Evolutionary conservation across 1,140 invertebrate genomes (phyloP), one percentile per base, ranked within the genome.

Genomic region (Drosophila melanogaster): DNA sequence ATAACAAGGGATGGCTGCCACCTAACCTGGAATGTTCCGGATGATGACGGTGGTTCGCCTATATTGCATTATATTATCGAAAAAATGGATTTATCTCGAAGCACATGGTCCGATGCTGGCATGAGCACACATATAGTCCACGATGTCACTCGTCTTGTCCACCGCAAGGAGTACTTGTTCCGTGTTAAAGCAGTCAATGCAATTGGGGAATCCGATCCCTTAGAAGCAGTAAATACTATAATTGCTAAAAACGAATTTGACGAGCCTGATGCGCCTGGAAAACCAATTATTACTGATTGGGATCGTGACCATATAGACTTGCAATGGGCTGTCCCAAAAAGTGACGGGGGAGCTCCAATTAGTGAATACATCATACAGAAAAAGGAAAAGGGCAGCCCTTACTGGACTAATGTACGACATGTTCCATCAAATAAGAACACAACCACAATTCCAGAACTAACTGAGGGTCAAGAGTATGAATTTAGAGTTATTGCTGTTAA

Each of bases 21-120:
- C 43, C 92, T 99, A 26, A 93, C 95, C 35, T 98, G 97, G 97
- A 95, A 95, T 84, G 92, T 95, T 70, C 96, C 98, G 26, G 93
- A 95, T 46, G 97, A 98, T 87, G 97, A 98, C 92, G 98, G 98
- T 70, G 98, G 98, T 37, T 97, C 96, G 56, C 97, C 98, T 12
- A 98, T 99, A 85, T 93, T 98, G n/a, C 98, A 99, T 92, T 99
- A 99, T 87, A 94, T 99, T 33, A 95, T 99, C 60, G 98, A 99
- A 92, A 99, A 99, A 93, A 99, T 99, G 97, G 98, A 99, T 87
- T 94, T 98, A 1, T 96, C 97, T 1, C 94, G 98, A 70, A 98
- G 98, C 55, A 98, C 97, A 3, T 99, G 98, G 99, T 96, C 97
- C 15, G 97, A 98, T 92, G 97, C 97, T 79, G 97, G 97, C 38